phyloP scores from a whole-genome alignment of 2,797 vertebrate species.

The Epinephelus awoara region DNA sequence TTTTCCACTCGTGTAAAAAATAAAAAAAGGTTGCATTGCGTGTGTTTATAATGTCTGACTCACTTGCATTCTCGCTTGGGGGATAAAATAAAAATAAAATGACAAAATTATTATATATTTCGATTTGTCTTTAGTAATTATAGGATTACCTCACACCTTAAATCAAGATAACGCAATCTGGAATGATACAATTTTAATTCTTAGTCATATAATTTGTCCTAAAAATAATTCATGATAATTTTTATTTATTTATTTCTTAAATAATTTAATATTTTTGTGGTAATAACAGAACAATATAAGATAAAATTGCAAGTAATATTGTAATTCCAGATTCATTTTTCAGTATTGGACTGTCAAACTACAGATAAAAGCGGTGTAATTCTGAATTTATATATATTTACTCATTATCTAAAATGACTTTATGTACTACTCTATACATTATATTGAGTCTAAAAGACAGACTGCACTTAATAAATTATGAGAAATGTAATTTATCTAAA shows the following conservation, averaged over 20 bases:
- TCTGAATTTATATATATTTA: neutral
- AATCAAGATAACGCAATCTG: neutral
- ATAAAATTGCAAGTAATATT: neutral
- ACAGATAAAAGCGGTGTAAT: neutral
- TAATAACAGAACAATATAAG: neutral
- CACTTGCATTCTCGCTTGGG: neutral
- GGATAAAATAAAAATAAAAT: neutral
- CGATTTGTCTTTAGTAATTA: constrained; percentile 13
- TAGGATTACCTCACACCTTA: neutral
- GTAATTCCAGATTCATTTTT: neutral
- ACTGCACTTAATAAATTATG: neutral
- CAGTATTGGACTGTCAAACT: neutral
- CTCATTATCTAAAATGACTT: neutral
- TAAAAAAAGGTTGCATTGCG: neutral
- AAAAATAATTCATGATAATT: neutral
- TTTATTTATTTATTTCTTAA: neutral
- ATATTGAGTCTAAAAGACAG: constrained; percentile 28
- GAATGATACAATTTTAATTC: neutral
- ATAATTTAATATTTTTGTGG: too few species aligned
- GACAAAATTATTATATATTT: neutral
- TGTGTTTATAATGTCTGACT: neutral
- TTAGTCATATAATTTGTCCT: neutral
- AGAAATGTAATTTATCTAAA: constrained; percentile 1
- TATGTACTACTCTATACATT: neutral
- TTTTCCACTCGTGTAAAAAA: neutral